Percentiles rank a stretch among this genome's conserved stretches.
Evolutionary conservation across 2,113 vertebrate species (phyloP).

Genomic region (Cygnus atratus): DNA sequence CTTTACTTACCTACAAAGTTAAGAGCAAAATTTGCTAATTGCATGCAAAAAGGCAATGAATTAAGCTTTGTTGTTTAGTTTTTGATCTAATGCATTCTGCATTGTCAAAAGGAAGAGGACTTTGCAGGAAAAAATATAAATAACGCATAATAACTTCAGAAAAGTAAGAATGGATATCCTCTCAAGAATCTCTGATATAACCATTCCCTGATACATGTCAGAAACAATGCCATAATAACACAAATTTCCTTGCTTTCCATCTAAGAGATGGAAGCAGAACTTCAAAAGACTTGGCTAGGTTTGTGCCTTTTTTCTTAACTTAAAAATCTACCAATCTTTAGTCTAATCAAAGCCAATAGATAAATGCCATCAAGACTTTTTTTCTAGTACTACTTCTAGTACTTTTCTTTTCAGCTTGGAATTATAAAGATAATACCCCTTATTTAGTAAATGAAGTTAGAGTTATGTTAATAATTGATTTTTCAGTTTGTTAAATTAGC

Average conservation of each 20-base stretch:
- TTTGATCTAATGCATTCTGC: constrained; percentile 27
- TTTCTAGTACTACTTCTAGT: neutral
- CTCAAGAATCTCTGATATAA: neutral
- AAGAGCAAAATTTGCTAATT: constrained; percentile 68
- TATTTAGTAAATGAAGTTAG: neutral
- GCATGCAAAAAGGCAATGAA: constrained; percentile 8
- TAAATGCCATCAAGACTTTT: neutral
- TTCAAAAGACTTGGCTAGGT: neutral
- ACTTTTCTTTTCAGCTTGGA: neutral
- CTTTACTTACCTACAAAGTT: constrained; percentile 39
- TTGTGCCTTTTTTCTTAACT: neutral
- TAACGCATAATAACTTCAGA: constrained; percentile 37
- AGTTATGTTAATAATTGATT: neutral
- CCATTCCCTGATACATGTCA: neutral
- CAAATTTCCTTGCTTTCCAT: neutral
- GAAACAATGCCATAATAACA: neutral
- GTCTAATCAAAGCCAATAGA: neutral
- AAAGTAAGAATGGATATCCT: neutral
- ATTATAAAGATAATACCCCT: neutral
- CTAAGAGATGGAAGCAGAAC: neutral
- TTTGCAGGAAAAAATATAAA: neutral
- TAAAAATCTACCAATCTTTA: neutral
- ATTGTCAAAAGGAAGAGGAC: constrained; percentile 14
- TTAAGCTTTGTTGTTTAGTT: constrained; percentile 30
- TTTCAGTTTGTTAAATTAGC: neutral